Base-by-base conservation (phyloP, 2,888 invertebrate species). In the Trissolcus brochymenae region DNA sequence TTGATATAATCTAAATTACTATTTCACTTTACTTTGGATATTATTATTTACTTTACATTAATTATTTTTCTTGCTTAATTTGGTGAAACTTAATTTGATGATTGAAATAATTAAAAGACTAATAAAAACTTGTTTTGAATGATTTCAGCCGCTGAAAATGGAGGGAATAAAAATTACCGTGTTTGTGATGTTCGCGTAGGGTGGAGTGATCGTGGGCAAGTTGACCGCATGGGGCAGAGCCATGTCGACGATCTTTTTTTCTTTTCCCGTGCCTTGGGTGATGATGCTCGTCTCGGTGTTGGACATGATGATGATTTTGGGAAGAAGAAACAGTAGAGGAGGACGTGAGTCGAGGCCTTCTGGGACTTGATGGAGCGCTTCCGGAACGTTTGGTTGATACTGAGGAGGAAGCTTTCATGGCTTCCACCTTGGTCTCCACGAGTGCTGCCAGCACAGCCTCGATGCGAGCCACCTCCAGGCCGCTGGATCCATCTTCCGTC, bases 391-490 rank as follows among this genome's bases (percentile, higher is more conserved):
- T 85, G 90, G 87, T 79, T 89, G 90, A 74, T 89, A 90, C n/a
- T 85, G 88, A 82, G 86, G 89, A 81, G 81, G 89, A 82, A 83
- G 90, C 89, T 87, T 91, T 90, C 90, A 92, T 89, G 85, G 93
- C 90, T 90, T 93, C 90, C 87, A 93, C 92, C 91, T 94, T 94
- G 83, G 92, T 92, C 89, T 94, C 93, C 80, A 94, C 93, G 79
- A 94, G 90, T 81, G 93, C 93, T 66, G 94, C 92, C 82, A 94
- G 90, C 80, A 94, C 93, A 59, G 94, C 93, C 89, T 94, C 94
- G 85, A 93, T 90, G 82, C 93, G 92, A 79, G 93, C 92, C 86
- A 93, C 92, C 85, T 91, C 91, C 83, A 90, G 85, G 78, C 88
- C 88, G 62, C 84, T 83, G 66, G 86, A 85, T 59, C 82, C 86